Evolutionary conservation across 1,140 invertebrate species (phyloP).

Genomic region (Musca vetustissima): DNA sequence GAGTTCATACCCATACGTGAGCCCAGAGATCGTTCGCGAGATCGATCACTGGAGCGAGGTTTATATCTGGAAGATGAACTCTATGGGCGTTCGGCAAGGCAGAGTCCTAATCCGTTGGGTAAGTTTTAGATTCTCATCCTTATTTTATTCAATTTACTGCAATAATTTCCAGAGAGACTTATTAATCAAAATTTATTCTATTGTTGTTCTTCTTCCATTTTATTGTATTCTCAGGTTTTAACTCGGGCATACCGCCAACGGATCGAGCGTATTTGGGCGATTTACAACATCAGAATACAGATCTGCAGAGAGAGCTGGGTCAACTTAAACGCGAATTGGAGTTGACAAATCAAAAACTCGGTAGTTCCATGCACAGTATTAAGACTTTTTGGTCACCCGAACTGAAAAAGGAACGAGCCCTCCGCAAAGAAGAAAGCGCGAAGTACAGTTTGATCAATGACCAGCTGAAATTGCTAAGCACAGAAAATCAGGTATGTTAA

Average conservation of each 20-base stretch:
- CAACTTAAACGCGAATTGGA: slow-evolving; percentile 96
- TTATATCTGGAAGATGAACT: slow-evolving; percentile 75
- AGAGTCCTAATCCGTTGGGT: slow-evolving; percentile 66
- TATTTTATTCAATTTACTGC: neutral
- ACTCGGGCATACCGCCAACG: slow-evolving; percentile 52
- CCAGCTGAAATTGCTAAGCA: slow-evolving; percentile 93
- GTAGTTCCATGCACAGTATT: slow-evolving; percentile 98
- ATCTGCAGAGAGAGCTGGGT: slow-evolving; percentile 93
- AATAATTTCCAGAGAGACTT: too few relatives aligned
- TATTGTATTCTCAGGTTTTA: slow-evolving; percentile 35
- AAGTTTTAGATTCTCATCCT: neutral
- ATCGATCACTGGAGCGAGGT: slow-evolving; percentile 66
- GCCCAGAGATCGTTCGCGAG: slow-evolving; percentile 65
- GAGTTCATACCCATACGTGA: slow-evolving; percentile 82
- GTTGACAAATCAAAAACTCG: slow-evolving; percentile 95
- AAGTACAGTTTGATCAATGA: slow-evolving; percentile 97
- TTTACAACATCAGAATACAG: slow-evolving; percentile 91
- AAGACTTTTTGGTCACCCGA: slow-evolving; percentile 99
- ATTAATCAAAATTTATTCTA: neutral
- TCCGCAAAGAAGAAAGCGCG: slow-evolving; percentile 96
- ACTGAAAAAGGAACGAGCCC: slow-evolving; percentile 94
- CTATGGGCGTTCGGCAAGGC: slow-evolving; percentile 73
- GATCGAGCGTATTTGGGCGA: slow-evolving; percentile 78
- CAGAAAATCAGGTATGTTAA: slow-evolving; percentile 92
- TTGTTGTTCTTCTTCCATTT: neutral